Evolutionary conservation across 2,797 vertebrate genomes (phyloP).

Genomic region (Crenichthys baileyi): DNA sequence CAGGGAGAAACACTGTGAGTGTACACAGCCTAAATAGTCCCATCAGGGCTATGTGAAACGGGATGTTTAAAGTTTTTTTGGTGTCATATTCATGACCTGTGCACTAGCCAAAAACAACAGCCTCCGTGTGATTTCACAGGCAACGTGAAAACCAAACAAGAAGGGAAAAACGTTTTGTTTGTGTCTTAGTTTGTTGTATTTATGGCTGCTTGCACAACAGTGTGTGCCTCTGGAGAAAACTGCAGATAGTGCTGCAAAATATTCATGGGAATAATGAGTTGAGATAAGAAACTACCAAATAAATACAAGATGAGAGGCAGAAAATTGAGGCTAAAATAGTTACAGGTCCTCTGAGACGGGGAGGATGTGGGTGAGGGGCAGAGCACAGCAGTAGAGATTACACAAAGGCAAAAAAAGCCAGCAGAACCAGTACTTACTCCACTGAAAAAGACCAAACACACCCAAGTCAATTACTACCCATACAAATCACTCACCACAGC

Average conservation of each 20-base stretch:
- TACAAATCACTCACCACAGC: slow-evolving; percentile 75
- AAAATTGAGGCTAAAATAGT: slow-evolving; percentile 45
- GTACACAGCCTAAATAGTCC: slow-evolving; percentile 65
- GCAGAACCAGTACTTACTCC: slow-evolving; percentile 77
- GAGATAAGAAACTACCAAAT: slow-evolving; percentile 57
- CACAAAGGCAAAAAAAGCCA: slow-evolving; percentile 61
- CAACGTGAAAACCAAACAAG: slow-evolving; percentile 54
- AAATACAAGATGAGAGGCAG: slow-evolving; percentile 44
- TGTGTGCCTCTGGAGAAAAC: slow-evolving; percentile 18
- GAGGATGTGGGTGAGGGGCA: slow-evolving; percentile 41
- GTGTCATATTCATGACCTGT: slow-evolving; percentile 70
- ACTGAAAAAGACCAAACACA: slow-evolving; percentile 77
- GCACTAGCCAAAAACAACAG: slow-evolving; percentile 71
- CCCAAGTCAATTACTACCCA: slow-evolving; percentile 84
- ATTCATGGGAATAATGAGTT: slow-evolving; percentile 28
- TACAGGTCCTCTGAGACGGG: slow-evolving; percentile 23
- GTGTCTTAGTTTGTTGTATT: slow-evolving; percentile 57
- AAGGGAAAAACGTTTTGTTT: slow-evolving; percentile 39
- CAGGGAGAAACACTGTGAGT: slow-evolving; percentile 43
- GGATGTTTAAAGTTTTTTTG: slow-evolving; percentile 71
- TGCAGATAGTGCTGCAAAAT: slow-evolving; percentile 22
- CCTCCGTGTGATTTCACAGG: slow-evolving; percentile 55
- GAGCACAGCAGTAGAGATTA: slow-evolving; percentile 24
- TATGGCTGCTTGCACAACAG: slow-evolving; percentile 37
- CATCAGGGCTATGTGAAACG: slow-evolving; percentile 74